Conservation (phyloP, 1,140 invertebrate species). For the Trichoplusia ni region DNA sequence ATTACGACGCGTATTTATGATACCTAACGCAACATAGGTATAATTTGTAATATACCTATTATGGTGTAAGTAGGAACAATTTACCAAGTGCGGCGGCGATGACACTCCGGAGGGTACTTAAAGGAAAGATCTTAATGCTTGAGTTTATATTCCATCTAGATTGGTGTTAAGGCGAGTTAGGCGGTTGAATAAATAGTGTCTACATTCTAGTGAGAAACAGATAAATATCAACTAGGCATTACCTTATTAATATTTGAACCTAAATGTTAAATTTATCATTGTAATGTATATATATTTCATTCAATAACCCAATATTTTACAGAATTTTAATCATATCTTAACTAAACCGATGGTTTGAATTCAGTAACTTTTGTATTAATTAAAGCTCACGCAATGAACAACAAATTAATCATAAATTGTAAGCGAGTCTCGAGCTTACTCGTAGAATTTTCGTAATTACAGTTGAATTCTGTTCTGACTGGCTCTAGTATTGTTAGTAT, state of each 20-base stretch:
- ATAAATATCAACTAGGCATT: too few species aligned
- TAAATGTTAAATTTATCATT: too few species aligned
- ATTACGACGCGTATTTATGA: slow-evolving; percentile 18
- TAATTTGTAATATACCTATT: slow-evolving; percentile 1
- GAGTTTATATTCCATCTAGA: background rate
- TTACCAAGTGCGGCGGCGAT: background rate
- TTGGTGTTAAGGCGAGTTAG: too few species aligned
- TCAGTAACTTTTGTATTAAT: slow-evolving; percentile 2
- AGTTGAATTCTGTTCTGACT: background rate
- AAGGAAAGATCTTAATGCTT: slow-evolving; percentile 6
- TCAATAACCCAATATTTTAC: too few species aligned
- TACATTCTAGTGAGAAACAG: too few species aligned
- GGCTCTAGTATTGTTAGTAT: background rate
- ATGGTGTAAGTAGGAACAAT: background rate
- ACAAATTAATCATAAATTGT: slow-evolving; percentile 17
- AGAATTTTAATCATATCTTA: too few species aligned
- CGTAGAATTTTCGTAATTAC: background rate
- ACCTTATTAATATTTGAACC: too few species aligned
- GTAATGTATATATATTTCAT: too few species aligned
- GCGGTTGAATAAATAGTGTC: too few species aligned
- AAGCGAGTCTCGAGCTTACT: slow-evolving; percentile 7
- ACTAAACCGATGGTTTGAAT: background rate
- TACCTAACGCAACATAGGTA: slow-evolving; percentile 10
- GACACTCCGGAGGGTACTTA: slow-evolving; percentile 9
- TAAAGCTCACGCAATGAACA: background rate